phyloP scores from a whole-genome alignment of 2,888 invertebrate species.

The Allolobophora icterica region DNA sequence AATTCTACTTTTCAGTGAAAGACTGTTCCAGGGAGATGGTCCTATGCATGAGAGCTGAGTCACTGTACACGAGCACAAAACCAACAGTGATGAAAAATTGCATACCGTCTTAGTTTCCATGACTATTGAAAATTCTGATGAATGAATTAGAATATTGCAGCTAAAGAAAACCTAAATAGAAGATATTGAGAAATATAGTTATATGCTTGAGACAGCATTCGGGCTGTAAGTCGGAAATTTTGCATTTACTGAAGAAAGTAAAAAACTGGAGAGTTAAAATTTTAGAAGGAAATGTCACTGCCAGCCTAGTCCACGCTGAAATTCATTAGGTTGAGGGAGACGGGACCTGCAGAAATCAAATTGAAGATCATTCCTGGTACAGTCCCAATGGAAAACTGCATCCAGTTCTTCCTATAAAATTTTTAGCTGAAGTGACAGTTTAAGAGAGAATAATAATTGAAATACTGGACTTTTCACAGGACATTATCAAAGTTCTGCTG shows the following conservation, averaged over 20 bases:
- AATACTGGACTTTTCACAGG: constrained; percentile 53
- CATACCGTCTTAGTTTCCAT: too few relatives aligned
- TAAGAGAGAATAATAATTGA: not conserved
- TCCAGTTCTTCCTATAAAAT: not conserved
- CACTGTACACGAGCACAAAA: too few relatives aligned
- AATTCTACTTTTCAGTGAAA: too few relatives aligned
- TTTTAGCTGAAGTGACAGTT: not conserved
- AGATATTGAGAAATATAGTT: not conserved
- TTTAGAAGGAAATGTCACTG: not conserved
- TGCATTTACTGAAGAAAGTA: not conserved
- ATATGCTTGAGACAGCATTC: not conserved
- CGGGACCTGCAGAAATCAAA: not conserved
- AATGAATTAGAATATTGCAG: too few relatives aligned
- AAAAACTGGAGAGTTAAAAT: not conserved
- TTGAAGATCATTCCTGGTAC: not conserved
- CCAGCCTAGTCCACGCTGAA: too few relatives aligned
- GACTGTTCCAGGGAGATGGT: too few relatives aligned
- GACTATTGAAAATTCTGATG: too few relatives aligned
- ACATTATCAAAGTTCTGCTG: constrained; percentile 63
- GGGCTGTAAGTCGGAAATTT: not conserved
- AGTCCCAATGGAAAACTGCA: not conserved
- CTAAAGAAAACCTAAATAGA: not conserved
- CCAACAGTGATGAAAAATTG: too few relatives aligned
- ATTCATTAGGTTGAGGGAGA: not conserved
- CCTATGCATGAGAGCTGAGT: too few relatives aligned